Base-by-base conservation (phyloP, 2,888 invertebrate genomes). In the Pollenia griseotomentosa region DNA sequence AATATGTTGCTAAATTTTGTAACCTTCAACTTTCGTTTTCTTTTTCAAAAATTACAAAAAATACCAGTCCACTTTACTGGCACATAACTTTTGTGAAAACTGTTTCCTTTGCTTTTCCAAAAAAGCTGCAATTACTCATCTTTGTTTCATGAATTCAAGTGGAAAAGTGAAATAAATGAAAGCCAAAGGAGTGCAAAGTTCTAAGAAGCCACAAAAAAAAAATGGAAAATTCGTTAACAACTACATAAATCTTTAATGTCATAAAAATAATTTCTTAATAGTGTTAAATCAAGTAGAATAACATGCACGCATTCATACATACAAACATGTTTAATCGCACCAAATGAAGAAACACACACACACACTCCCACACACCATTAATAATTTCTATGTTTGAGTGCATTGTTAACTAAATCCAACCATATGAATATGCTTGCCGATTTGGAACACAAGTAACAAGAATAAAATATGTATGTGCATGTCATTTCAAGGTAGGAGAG, bases 241-340 rank as follows among this genome's bases (percentile, higher is more conserved):
- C 77, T 53, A 85, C 65, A 77, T 77, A 74, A 82, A 83, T 80
- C 78, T 71, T 79, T 79, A 77, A 83, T 80, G 53, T 3, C 75
- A 83, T 83, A 73, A 73, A 79, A 80, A 77, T 86, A 66, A 86
- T 83, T 83, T 80, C 66, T 71, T 80, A 83, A 80, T 77, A 73
- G 80, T 70, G 79, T 83, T 83, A 66, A 86, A 86, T 83, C 83
- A 86, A 80, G 65, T 66, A 83, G 83, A 83, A 86, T 61, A 63
- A 57, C 70, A 73, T 66, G 66, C 65, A 79, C 40, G 71, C 73
- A 70, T 42, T 71, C 40, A 63, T 14, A 53, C 51, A 53, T 33
- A 53, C 40, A 44, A 14, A 57, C 12, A 65, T 23, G 48, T n/a
- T 8, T 19, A 10, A 57, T 33, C 33, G 40, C 11, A 23, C 9